Evolutionary conservation across 2,797 vertebrate genomes (phyloP), one percentile per base, ranked within the genome.

Genomic region (Sus cebifrons): DNA sequence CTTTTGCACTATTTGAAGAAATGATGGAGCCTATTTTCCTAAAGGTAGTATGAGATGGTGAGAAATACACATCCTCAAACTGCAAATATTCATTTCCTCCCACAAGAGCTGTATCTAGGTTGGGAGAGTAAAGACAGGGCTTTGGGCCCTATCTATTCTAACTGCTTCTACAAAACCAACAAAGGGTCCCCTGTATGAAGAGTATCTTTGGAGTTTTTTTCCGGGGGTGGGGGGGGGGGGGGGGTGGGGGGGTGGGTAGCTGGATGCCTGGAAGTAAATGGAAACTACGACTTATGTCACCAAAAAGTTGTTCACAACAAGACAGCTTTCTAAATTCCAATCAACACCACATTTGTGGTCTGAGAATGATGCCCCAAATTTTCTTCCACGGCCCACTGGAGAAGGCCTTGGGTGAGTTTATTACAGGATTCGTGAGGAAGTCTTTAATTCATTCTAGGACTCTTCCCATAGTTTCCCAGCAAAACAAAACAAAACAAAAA

Each of bases 151-250:
- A 6, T 11, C 27, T 74, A 54, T 78, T 87, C 70, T 60, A 86
- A 91, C 11, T 52, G 16, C 36, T 71, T 94, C 71, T 56, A 62
- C 56, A 93, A 94, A 91, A 86, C 23, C 23, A 92, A 58, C 44
- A n/a, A 52, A 71, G 13, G 32, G 67, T 89, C 56, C 29, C 40
- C 60, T 81, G 2, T 18, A 14, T 67, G 36, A 89, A 87, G 18
- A 56, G 21, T 18, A 79, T 62, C 20, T 74, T 29, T 23, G 54
- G 68, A 70, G 44, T 11, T 21, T 86, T 94, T 29, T 91, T 29
- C 21, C 3, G 14, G n/a, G 49, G 10, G 20, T 14, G 1, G 0
- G 64, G 6, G 36, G 36, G 3, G 36, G 36, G 36, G 36, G 3
- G 9, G 6, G 0, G 2, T 11, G 10, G 29, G 17, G 20, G 11